Evolutionary conservation across 2,113 vertebrate species (phyloP).

Genomic region (Coregonus clupeaformis): DNA sequence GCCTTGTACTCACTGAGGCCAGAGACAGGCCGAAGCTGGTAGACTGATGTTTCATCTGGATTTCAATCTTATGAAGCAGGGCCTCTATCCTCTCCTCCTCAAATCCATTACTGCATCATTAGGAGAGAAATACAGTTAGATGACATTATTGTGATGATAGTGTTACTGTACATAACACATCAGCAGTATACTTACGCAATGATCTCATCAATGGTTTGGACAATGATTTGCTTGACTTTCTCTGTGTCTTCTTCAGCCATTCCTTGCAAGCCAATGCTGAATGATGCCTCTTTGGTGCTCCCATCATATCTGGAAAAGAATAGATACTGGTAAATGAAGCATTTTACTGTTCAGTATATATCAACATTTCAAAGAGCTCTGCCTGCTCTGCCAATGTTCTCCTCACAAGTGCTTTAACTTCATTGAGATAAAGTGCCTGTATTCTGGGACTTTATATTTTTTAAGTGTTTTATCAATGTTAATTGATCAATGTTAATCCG

Average conservation of each 20-base stretch:
- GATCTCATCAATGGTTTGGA: conserved; percentile 81
- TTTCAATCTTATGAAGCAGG: conserved; percentile 91
- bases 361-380: conserved; percentile 22
- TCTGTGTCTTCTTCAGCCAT: conserved; percentile 78
- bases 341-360: conserved; percentile 66
- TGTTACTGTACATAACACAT: conserved; percentile 65
- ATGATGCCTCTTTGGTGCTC: conserved; percentile 87
- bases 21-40: conserved; percentile 88
- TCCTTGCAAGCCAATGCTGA: conserved; percentile 92
- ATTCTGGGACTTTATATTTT: no score
- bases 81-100: conserved; percentile 89
- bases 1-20: conserved; percentile 80
- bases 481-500: no score
- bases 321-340: conserved; percentile 68
- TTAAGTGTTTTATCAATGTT: no score
- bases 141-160: neutral
- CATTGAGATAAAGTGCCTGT: no score
- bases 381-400: no score
- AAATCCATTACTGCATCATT: conserved; percentile 81
- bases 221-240: conserved; percentile 80
- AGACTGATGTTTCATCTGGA: conserved; percentile 94
- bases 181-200: conserved; percentile 75
- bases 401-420: no score
- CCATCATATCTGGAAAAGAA: conserved; percentile 80
- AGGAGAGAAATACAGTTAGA: conserved; percentile 5